Evolutionary conservation across 2,888 invertebrate genomes (phyloP), one percentile per base, ranked within the genome.

Genomic region (Frankliniella intonsa): DNA sequence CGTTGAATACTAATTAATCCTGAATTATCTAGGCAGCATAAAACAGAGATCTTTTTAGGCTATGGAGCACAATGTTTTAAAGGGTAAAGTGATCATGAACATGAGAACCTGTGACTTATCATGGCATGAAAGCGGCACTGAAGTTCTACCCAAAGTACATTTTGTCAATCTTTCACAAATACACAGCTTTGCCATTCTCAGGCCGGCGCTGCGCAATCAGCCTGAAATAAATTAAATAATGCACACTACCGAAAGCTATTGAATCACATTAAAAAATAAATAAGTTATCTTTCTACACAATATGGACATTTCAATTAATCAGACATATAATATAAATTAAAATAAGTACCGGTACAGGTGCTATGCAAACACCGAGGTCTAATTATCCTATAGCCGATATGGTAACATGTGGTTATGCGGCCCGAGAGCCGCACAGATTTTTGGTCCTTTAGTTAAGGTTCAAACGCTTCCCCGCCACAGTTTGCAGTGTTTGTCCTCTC

Each of bases 221-320:
- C 38, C 62, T 62, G 17, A 62, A 17, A 62, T 62, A 62, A 62
- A 62, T 62, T 62, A 62, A 7, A 62, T 62, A 62, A 62, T 19
- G 17, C n/a, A 62, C 62, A 62, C n/a, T 62, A 62, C 62, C 62
- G n/a, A 62, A 62, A n/a, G 17, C 62, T 62, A 12, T 25, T 12
- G 25, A 25, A 76, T 76, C 69, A 76, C 69, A 76, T 76, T 62
- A 62, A 76, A 25, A 76, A 76, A 76, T 76, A 76, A 76, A 76
- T 76, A 76, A 76, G 69, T 76, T 76, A 76, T 76, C 25, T 76
- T 76, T 76, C 62, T 62, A 25, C 69, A 76, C 12, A 76, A 76
- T 76, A 76, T 76, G 69, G 25, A 76, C 69, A 76, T 76, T 76
- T 76, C 22, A 38, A 10, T 25, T 76, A 76, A 76, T 8, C 69